Evolutionary conservation across 2,113 vertebrate species (phyloP).

Genomic region (Phodopus roborovskii): DNA sequence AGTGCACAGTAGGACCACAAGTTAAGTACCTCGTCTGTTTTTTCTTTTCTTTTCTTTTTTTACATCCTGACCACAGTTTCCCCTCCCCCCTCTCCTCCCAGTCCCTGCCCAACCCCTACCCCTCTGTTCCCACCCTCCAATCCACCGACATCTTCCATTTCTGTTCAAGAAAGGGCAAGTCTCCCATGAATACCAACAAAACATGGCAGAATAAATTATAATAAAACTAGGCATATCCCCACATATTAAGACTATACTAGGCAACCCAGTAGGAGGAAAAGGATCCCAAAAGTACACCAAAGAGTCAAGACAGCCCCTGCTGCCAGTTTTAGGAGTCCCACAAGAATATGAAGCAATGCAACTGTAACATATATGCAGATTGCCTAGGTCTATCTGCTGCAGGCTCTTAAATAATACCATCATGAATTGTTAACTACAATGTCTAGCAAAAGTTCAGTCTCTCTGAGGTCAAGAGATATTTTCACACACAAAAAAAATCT

Average conservation of each 20-base stretch:
- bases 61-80: background rate
- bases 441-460: background rate
- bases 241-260: background rate
- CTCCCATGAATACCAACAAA: background rate
- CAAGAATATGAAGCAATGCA: background rate
- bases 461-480: background rate
- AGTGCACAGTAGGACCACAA: background rate
- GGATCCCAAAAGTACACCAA: background rate
- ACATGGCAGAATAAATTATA: background rate
- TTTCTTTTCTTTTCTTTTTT: no score
- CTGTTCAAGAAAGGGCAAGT: background rate
- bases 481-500: background rate
- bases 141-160: background rate
- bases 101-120: background rate
- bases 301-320: background rate
- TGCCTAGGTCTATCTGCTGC: background rate
- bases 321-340: background rate
- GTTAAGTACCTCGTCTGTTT: background rate
- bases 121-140: background rate
- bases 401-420: background rate
- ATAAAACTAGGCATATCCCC: background rate
- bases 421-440: background rate
- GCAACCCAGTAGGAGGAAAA: background rate
- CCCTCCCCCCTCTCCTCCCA: background rate
- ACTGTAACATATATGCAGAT: background rate